Evolutionary conservation across 2,113 vertebrate genomes (phyloP).

Genomic region (Carollia perspicillata): DNA sequence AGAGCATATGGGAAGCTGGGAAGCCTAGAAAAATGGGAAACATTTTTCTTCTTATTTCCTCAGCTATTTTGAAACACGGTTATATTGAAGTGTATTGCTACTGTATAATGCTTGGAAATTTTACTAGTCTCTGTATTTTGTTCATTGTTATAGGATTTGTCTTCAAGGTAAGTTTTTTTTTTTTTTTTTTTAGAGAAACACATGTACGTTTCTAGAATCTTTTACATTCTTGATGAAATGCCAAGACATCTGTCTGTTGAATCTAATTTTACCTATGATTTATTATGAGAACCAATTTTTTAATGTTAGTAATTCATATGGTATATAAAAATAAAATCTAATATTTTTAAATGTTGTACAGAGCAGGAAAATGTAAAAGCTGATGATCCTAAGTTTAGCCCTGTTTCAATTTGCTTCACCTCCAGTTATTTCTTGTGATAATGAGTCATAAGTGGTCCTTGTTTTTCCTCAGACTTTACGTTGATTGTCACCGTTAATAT

Average conservation of each 20-base stretch:
- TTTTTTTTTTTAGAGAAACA: not conserved
- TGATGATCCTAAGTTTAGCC: not conserved
- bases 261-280: constrained; percentile 30
- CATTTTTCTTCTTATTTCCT: constrained; percentile 22
- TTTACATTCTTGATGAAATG: constrained; percentile 31
- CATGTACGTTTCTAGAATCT: not conserved
- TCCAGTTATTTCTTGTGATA: not conserved
- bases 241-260: not conserved
- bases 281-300: constrained; percentile 3
- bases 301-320: not conserved
- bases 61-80: not conserved
- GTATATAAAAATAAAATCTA: not conserved
- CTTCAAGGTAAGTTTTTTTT: not conserved
- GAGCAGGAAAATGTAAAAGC: not conserved
- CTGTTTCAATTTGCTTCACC: not conserved
- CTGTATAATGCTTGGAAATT: constrained; percentile 1
- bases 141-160: constrained; percentile 39
- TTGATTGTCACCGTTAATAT: not conserved
- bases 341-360: not conserved
- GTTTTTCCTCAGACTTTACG: not conserved
- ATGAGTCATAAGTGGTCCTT: not conserved
- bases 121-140: constrained; percentile 6
- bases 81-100: constrained; percentile 26
- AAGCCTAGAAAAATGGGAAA: no score
- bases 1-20: not conserved